A percentile compares a stretch with the other conserved stretches of the same genome.
Conservation (phyloP, 1,140 invertebrate genomes). For the Coptotermes formosanus region DNA sequence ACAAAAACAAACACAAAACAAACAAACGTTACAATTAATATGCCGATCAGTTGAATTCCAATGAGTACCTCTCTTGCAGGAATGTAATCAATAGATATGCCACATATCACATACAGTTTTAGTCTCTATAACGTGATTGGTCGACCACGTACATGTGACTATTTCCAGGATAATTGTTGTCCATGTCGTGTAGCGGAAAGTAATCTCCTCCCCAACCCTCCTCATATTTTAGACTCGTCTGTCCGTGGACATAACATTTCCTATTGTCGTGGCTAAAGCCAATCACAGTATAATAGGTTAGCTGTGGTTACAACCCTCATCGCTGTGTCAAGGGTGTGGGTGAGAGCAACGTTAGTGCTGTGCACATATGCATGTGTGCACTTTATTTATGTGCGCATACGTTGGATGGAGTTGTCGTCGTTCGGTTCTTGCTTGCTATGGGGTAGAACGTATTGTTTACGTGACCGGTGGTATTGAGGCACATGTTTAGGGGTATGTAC, state of each 20-base stretch:
- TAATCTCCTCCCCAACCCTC: neutral
- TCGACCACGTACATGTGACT: neutral
- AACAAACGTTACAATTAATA: neutral
- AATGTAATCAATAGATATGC: neutral
- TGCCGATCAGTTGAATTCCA: neutral
- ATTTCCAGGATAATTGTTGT: conserved; percentile 16
- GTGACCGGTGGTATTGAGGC: neutral
- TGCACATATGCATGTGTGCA: neutral
- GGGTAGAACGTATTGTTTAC: neutral
- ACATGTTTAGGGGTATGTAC: neutral
- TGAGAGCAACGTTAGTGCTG: neutral
- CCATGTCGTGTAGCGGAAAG: neutral
- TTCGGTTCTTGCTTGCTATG: neutral
- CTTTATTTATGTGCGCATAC: neutral
- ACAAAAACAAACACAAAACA: too few species aligned
- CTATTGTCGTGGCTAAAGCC: neutral
- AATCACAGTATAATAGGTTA: conserved; percentile 6
- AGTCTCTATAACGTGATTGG: neutral
- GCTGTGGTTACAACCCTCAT: neutral
- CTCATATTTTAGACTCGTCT: neutral
- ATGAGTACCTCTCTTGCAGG: neutral
- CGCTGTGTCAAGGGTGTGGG: neutral
- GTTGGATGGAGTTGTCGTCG: neutral
- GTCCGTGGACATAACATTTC: neutral
- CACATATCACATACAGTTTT: neutral